Evolutionary conservation across 2,797 vertebrate species (phyloP), one percentile per base, ranked within the genome.

Genomic region (Dipus sagitta): DNA sequence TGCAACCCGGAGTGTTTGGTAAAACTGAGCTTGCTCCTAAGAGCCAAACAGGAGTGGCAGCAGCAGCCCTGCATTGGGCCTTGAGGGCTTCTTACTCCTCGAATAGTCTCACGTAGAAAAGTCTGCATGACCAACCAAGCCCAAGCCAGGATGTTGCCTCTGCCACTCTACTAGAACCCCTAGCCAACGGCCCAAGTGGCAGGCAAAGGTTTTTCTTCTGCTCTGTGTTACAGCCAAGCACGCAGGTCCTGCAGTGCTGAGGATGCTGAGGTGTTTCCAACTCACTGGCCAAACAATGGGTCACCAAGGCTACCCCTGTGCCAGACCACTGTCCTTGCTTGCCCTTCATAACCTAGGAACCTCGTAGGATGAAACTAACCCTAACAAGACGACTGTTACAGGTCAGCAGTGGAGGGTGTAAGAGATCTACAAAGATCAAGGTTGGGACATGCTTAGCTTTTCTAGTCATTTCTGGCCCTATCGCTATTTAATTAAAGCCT

Each of bases 351-450:
- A 95, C n/a, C 82, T 32, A 74, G 23, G 26, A 62, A 42, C 30
- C 70, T 71, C 70, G 60, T 23, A 87, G 18, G 32, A 38, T 6
- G 4, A 92, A 52, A 28, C 11, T 74, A 58, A 92, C 23, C 86
- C 75, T 80, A 93, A 34, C 30, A 65, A 34, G 34, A 94, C 38
- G 64, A 60, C 91, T 24, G n/a, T 11, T 60, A 68, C 7, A 92
- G 15, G 67, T 67, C 72, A 52, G 91, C 21, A 70, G 21, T 8
- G 20, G 9, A n/a, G 32, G 2, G 86, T 34, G 42, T 74, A 81
- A 9, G 1, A 52, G 64, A n/a, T 76, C 75, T 94, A 47, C 74
- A 58, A 93, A 78, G 32, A 81, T 84, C 54, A 34, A 79, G 21
- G 20, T 0, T 87, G 95, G 38, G 68, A 75, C 8, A 21, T 58